A percentile compares a stretch with the other conserved stretches of the same genome.
phyloP scores from a whole-genome alignment of 2,888 invertebrate genomes.

The Ochropacha duplaris region DNA sequence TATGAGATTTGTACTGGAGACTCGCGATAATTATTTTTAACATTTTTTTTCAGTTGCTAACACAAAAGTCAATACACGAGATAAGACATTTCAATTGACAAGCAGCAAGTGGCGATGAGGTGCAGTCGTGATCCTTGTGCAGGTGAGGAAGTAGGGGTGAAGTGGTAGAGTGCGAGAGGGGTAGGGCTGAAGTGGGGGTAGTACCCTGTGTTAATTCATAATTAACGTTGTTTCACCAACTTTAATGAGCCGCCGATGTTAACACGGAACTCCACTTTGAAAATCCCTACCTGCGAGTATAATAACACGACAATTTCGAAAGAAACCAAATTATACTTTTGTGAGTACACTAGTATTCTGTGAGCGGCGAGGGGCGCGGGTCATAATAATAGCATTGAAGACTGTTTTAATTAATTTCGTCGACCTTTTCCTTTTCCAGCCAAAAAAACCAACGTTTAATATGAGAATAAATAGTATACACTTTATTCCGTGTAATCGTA shows the following conservation, averaged over 20 bases:
- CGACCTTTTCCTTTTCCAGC: not conserved
- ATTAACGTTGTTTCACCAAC: slow-evolving; percentile 57
- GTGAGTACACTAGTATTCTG: not conserved
- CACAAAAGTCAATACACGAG: not conserved
- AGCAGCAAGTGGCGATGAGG: not conserved
- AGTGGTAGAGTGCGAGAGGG: not conserved
- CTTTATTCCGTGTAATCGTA: not conserved
- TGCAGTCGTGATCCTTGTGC: slow-evolving; percentile 7
- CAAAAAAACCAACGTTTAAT: not conserved
- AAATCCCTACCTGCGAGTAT: slow-evolving; percentile 16
- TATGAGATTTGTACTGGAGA: no score
- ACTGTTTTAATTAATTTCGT: not conserved
- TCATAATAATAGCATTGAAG: not conserved
- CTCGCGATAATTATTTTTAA: no score
- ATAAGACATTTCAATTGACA: not conserved
- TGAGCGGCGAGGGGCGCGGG: not conserved
- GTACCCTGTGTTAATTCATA: slow-evolving; percentile 46
- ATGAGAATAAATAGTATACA: not conserved
- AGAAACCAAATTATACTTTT: slow-evolving; percentile 7
- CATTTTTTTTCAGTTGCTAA: no score
- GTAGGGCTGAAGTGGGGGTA: slow-evolving; percentile 10
- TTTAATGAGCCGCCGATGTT: slow-evolving; percentile 56
- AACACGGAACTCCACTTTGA: slow-evolving; percentile 50
- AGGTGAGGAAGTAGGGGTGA: not conserved
- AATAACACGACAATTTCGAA: slow-evolving; percentile 16